Evolutionary conservation across 2,888 invertebrate genomes (phyloP).

Genomic region (Emmelina monodactyla): DNA sequence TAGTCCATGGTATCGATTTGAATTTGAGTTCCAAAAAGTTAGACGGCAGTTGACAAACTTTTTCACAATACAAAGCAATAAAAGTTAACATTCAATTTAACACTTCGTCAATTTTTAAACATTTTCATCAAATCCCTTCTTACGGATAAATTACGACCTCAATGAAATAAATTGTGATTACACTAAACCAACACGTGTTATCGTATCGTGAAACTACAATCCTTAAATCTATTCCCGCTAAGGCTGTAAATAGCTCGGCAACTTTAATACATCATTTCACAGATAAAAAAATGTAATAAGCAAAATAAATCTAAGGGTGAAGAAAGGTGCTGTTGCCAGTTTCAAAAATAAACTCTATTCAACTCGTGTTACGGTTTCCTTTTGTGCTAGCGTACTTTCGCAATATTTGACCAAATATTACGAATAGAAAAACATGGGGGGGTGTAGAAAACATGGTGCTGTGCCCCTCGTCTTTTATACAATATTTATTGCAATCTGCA

Average conservation of each 20-base stretch:
- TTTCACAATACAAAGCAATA: no score
- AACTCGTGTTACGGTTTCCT: slow-evolving; percentile 23
- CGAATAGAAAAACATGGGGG: slow-evolving; percentile 41
- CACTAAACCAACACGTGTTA: background rate
- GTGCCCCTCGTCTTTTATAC: slow-evolving; percentile 43
- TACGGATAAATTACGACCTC: slow-evolving; percentile 48
- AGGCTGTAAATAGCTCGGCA: slow-evolving; percentile 43
- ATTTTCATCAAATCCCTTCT: slow-evolving; percentile 1
- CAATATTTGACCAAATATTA: slow-evolving; percentile 39
- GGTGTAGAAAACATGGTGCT: slow-evolving; percentile 52
- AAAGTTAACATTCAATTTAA: background rate
- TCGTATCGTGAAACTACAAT: slow-evolving; percentile 18
- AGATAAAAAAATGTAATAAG: slow-evolving; percentile 58
- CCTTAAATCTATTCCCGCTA: slow-evolving; percentile 34
- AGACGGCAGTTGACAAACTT: no score
- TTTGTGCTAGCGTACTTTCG: slow-evolving; percentile 19
- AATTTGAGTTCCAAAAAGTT: no score
- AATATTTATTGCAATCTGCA: slow-evolving; percentile 48
- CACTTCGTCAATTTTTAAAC: background rate
- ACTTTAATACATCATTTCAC: slow-evolving; percentile 43
- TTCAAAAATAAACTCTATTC: slow-evolving; percentile 16
- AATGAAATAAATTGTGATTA: no score
- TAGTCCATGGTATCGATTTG: no score
- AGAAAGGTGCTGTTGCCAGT: slow-evolving; percentile 13
- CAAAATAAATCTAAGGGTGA: slow-evolving; percentile 48